Conservation (phyloP, 2,888 invertebrate genomes). For the Agrotis clavis region DNA sequence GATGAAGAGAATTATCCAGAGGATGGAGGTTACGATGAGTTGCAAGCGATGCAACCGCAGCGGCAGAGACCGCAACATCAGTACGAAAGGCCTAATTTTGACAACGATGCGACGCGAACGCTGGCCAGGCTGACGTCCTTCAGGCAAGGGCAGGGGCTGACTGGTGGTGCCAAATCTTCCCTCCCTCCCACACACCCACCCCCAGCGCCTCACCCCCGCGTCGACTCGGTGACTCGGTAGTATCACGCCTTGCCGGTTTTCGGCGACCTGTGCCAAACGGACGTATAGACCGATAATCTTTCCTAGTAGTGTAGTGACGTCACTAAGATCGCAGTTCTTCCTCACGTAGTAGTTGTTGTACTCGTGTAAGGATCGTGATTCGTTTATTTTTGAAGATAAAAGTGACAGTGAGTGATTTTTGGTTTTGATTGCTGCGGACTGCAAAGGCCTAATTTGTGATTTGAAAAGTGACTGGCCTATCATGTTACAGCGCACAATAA, state of each 20-base stretch:
- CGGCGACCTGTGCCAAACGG: conserved; percentile 91
- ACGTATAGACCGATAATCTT: conserved; percentile 83
- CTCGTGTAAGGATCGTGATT: conserved; percentile 60
- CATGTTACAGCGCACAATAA: conserved; percentile 64
- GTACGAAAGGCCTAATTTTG: conserved; percentile 89
- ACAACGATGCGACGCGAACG: conserved; percentile 82
- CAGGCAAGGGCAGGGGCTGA: conserved; percentile 81
- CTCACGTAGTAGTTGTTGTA: conserved; percentile 70
- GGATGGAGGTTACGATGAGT: conserved; percentile 86
- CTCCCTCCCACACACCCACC: conserved; percentile 82
- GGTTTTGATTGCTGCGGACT: conserved; percentile 45
- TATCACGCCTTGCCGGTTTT: conserved; percentile 90
- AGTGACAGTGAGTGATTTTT: conserved; percentile 61
- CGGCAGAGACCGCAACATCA: conserved; percentile 85
- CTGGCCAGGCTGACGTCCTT: conserved; percentile 86
- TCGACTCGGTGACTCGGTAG: conserved; percentile 89
- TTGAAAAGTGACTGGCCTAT: conserved; percentile 67
- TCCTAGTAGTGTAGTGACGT: conserved; percentile 79
- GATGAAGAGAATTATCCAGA: conserved; percentile 87
- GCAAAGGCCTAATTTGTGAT: conserved; percentile 55
- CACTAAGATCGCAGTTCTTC: conserved; percentile 83
- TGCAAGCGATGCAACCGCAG: conserved; percentile 86
- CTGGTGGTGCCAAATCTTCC: conserved; percentile 75
- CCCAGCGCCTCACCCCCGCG: conserved; percentile 84
- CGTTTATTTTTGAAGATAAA: conserved; percentile 40